Evolutionary conservation across 2,888 invertebrate species (phyloP), one percentile per base, ranked within the genome.

Genomic region (Macrophya annulata): DNA sequence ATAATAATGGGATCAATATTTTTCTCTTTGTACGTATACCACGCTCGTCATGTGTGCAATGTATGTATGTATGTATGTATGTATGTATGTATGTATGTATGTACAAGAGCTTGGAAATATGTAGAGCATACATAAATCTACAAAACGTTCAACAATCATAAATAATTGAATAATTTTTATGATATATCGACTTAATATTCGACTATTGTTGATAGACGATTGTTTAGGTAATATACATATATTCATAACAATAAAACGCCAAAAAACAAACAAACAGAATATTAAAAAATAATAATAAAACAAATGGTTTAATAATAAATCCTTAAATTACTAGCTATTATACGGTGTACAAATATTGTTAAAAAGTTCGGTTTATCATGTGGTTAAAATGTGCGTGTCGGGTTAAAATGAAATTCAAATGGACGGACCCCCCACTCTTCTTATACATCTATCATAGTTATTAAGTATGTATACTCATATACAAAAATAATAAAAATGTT

Each of bases 401-500:
- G n/a, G 21, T n/a, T 62, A 62, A 62, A 2, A 51, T 51, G 51
- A 62, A 62, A 15, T 25, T n/a, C 5, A 59, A 21, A 59, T 59
- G n/a, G 76, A 76, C n/a, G n/a, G n/a, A n/a, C n/a, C n/a, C n/a
- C 45, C 51, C 51, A 76, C 21, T n/a, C n/a, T n/a, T 62, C 17
- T 62, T 77, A 48, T 51, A 77, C 77, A 77, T 43, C 2, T 77
- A 48, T 77, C 31, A 21, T 62, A 62, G 76, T 51, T 77, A 77
- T 77, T 81, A 81, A 81, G 81, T 62, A 59, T 81, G 81, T 81
- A 62, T 81, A 62, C n/a, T 59, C 62, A 21, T 81, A 81, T 81
- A 81, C n/a, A 81, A n/a, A n/a, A n/a, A n/a, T n/a, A 81, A 62
- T 81, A 81, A 81, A 81, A 59, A 81, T 81, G 81, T 81, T 81